Evolutionary conservation across 2,113 vertebrate genomes (phyloP).

Genomic region (Etia nguti): DNA sequence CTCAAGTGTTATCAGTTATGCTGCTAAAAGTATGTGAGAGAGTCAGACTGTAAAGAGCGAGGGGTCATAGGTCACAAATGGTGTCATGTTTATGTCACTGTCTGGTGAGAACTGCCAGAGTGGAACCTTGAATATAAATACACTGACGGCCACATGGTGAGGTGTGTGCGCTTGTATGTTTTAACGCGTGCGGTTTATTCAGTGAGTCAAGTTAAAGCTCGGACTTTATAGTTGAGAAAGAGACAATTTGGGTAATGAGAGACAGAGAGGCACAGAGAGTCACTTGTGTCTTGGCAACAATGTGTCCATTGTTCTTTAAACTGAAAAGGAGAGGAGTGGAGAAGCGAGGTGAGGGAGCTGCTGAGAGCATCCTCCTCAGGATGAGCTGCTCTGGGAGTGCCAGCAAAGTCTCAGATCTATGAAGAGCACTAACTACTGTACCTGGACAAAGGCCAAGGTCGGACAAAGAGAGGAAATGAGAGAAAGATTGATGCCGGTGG

Average conservation of each 20-base stretch:
- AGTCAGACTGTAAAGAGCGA: not conserved
- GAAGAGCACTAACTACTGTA: not conserved
- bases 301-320: constrained; percentile 9
- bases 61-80: constrained; percentile 34
- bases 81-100: constrained; percentile 35
- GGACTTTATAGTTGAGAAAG: not conserved
- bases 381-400: not conserved
- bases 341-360: not conserved
- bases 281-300: constrained; percentile 14
- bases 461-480: not conserved
- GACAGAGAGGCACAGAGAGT: not conserved
- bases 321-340: not conserved
- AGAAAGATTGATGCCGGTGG: not conserved
- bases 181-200: not conserved
- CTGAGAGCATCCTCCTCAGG: constrained; percentile 10
- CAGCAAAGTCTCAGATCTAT: not conserved
- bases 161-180: not conserved
- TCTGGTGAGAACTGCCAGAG: constrained; percentile 28
- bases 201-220: not conserved
- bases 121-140: constrained; percentile 30
- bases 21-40: constrained; percentile 28
- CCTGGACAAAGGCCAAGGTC: not conserved
- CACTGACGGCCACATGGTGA: not conserved
- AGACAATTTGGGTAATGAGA: constrained; percentile 8
- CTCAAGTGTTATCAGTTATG: constrained; percentile 14